phyloP scores from a whole-genome alignment of 2,888 invertebrate species.

The Athalia cordata region DNA sequence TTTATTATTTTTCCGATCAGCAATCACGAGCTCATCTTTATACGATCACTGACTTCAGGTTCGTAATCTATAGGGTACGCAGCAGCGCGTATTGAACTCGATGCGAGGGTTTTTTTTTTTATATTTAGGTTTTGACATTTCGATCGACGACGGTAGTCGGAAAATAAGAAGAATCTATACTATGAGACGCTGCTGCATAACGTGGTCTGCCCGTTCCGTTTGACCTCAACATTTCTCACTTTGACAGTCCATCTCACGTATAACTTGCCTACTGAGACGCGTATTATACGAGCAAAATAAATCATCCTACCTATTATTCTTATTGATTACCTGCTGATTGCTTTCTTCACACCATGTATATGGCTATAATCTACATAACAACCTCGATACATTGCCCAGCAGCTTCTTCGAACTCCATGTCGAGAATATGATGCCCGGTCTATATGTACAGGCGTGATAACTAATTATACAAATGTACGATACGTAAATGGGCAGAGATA shows the following conservation, averaged over 20 bases:
- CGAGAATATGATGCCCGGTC: background rate
- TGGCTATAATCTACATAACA: background rate
- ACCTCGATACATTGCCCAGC: background rate
- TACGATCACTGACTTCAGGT: background rate
- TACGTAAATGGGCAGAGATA: no score
- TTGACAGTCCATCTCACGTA: slow-evolving; percentile 63
- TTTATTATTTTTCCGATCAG: no score
- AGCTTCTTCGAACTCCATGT: background rate
- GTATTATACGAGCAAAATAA: slow-evolving; percentile 54
- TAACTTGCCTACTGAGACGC: background rate
- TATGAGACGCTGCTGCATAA: slow-evolving; percentile 5
- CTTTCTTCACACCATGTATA: slow-evolving; percentile 51
- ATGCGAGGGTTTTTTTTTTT: background rate
- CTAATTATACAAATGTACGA: no score
- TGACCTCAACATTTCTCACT: slow-evolving; percentile 65
- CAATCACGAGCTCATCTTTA: slow-evolving; percentile 6
- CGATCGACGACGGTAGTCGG: slow-evolving; percentile 38
- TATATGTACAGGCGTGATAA: no score
- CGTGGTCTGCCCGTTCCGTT: slow-evolving; percentile 48
- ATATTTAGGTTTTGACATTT: slow-evolving; percentile 26
- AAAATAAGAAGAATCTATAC: no score
- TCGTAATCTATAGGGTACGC: background rate
- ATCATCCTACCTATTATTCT: slow-evolving; percentile 63
- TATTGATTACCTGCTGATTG: slow-evolving; percentile 64
- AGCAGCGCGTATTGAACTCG: background rate